Conservation (phyloP, 1,140 invertebrate species). For the Phenacoccus solenopsis region DNA sequence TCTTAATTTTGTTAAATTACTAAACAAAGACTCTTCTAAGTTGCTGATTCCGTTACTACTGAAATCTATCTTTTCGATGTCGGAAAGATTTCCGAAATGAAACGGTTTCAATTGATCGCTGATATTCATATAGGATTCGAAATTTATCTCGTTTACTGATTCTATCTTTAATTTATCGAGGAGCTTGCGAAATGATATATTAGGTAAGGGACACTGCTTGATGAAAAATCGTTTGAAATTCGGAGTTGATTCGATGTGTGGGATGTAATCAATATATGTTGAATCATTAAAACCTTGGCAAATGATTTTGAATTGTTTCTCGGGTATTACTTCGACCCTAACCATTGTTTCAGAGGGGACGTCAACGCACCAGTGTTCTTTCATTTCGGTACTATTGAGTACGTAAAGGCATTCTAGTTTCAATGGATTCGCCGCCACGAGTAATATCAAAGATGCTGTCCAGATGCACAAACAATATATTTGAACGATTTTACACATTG, state of each 20-base stretch:
- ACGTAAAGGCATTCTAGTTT: neutral
- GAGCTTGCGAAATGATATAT: neutral
- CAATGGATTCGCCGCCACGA: neutral
- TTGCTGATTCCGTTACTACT: neutral
- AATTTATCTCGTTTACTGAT: neutral
- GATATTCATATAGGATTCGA: neutral
- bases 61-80: neutral
- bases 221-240: neutral
- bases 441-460: neutral
- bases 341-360: neutral
- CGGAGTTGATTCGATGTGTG: neutral
- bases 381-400: neutral
- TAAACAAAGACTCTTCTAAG: conserved; percentile 40
- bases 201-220: neutral
- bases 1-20: conserved; percentile 67
- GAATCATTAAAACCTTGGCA: neutral
- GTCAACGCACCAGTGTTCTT: neutral
- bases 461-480: neutral
- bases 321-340: neutral
- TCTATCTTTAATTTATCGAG: neutral
- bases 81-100: neutral
- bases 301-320: neutral
- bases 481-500: neutral
- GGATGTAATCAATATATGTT: neutral
- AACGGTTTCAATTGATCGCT: neutral